phyloP scores from a whole-genome alignment of 2,113 vertebrate species.

The Pelodiscus sinensis region DNA sequence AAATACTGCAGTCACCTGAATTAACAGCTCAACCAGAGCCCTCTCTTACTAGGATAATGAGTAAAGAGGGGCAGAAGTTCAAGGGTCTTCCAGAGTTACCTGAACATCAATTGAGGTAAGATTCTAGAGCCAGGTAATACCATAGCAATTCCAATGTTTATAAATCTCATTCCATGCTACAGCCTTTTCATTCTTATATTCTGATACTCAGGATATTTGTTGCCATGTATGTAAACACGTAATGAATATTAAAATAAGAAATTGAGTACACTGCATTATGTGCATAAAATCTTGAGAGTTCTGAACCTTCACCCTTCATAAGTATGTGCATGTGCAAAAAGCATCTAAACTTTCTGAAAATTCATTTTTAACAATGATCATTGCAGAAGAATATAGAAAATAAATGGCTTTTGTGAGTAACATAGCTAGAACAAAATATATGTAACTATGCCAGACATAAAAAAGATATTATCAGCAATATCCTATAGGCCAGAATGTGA shows the following conservation, averaged over 20 bases:
- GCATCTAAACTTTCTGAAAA: neutral
- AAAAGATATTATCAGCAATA: conserved; percentile 51
- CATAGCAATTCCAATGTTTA: neutral
- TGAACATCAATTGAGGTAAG: neutral
- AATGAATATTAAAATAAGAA: neutral
- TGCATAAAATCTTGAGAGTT: neutral
- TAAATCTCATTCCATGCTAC: neutral
- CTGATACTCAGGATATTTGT: neutral
- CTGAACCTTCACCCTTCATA: neutral
- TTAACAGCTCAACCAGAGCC: neutral
- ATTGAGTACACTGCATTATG: neutral
- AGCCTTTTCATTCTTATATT: neutral
- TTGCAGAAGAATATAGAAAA: conserved; percentile 44
- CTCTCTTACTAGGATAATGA: neutral
- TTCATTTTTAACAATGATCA: neutral
- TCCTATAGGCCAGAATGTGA: conserved; percentile 18
- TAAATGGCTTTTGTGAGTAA: neutral
- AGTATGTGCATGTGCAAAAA: neutral
- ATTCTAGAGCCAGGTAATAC: neutral
- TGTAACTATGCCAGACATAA: conserved; percentile 10
- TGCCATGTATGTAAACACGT: neutral
- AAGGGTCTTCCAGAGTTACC: neutral
- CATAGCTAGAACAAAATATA: conserved; percentile 26
- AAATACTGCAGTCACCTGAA: neutral
- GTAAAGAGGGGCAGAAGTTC: neutral